A percentile compares a stretch with the other conserved stretches of the same genome.
Conservation (phyloP, 1,140 invertebrate genomes). For the Melitaea cinxia region DNA sequence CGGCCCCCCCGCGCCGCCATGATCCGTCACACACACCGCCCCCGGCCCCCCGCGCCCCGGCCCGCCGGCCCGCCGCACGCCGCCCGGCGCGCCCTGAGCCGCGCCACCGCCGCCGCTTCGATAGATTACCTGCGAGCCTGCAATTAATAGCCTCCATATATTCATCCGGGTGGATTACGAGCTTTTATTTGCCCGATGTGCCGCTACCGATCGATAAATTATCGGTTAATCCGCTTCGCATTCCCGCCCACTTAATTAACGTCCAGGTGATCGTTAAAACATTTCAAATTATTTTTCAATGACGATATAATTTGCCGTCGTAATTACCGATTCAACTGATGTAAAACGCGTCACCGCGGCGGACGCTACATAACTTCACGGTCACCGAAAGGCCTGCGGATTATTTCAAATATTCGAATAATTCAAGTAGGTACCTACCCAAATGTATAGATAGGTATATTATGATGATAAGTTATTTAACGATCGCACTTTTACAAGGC, state of each 20-base stretch:
- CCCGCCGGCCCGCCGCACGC: constrained; percentile 31
- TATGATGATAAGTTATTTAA: not conserved
- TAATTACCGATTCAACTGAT: not conserved
- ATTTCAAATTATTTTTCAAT: constrained; percentile 12
- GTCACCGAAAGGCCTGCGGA: not conserved
- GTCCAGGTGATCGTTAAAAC: constrained; percentile 16
- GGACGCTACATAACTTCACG: not conserved
- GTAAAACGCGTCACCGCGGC: not conserved
- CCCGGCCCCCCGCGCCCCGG: constrained; percentile 36
- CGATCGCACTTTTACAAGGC: not conserved
- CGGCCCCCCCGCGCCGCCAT: constrained; percentile 68
- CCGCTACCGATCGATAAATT: constrained; percentile 52
- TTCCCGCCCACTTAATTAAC: constrained; percentile 28
- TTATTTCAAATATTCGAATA: constrained; percentile 3
- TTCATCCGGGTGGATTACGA: constrained; percentile 72
- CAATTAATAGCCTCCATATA: constrained; percentile 78
- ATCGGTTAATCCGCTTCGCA: constrained; percentile 41
- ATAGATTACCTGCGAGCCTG: constrained; percentile 75
- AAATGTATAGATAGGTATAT: constrained; percentile 7
- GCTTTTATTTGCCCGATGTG: constrained; percentile 61
- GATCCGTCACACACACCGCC: constrained; percentile 69
- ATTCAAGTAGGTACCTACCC: not conserved
- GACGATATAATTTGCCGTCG: constrained; percentile 7
- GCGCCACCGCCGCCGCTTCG: constrained; percentile 45
- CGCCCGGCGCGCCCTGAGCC: constrained; percentile 32